Evolutionary conservation across 2,797 vertebrate genomes (phyloP), one percentile per base, ranked within the genome.

Genomic region (Karalla daura): DNA sequence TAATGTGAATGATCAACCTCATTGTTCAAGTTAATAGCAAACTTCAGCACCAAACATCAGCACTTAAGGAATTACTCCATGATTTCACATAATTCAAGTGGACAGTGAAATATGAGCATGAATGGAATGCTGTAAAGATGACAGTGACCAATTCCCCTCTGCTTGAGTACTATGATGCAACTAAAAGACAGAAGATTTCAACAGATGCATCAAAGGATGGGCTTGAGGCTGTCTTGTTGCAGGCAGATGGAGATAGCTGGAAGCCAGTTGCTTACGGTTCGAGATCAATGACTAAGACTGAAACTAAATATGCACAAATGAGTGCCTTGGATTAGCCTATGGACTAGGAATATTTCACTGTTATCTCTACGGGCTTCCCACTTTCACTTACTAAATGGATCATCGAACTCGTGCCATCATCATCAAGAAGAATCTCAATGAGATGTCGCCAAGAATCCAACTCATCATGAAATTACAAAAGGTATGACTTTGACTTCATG

Each of bases 1-100:
- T 37, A 0, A 54, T 77, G 54, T 64, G 61, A 0, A 70, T 73
- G 55, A 36, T 70, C 0, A 74, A 80, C 43, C 67, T 69, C 9
- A 33, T 80, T 15, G 64, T 70, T n/a, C 7, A 81, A 73, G 23
- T 70, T 78, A 5, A 70, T 75, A 23, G 61, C 68, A 2, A 65
- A 77, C 11, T 3, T 71, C 70, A 15, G 30, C 51, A n/a, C 73
- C n/a, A n/a, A 28, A 82, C 43, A 21, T 46, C 63, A 12, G 58
- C 17, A 40, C 8, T 40, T 3, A 40, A 18, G 20, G 39, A 40
- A 1, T 18, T 40, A 1, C 39, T 20, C 1, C 18, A 20, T 40
- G 39, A 40, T 6, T 40, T 18, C 9, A 20, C 7, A n/a, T 14
- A 37, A 6, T n/a, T 37, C n/a, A 20, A 40, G 39, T 20, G 39